phyloP scores from a whole-genome alignment of 2,797 vertebrate genomes.

The Columba guinea region DNA sequence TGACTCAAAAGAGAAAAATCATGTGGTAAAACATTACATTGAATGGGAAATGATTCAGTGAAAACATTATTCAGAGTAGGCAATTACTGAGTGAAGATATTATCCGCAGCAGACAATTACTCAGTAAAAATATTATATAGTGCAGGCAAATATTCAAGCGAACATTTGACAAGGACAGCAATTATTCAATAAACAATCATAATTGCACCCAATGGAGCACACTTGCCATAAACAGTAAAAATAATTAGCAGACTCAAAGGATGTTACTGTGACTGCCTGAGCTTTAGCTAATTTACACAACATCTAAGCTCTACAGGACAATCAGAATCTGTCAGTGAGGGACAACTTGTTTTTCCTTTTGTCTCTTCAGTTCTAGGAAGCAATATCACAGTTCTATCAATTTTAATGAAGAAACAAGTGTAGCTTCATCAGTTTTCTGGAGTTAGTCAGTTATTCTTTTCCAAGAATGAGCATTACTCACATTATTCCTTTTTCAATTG shows the following conservation, averaged over 20 bases:
- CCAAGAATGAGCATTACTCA: not conserved
- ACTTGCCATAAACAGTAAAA: conserved; percentile 61
- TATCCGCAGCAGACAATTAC: conserved; percentile 76
- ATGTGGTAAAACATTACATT: conserved; percentile 63
- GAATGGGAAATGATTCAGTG: conserved; percentile 78
- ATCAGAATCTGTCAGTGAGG: conserved; percentile 60
- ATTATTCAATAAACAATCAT: conserved; percentile 80
- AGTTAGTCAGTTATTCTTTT: not conserved
- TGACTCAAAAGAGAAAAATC: conserved; percentile 75
- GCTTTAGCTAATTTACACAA: conserved; percentile 67
- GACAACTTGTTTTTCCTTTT: conserved; percentile 53
- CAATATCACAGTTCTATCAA: not conserved
- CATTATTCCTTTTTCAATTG: not conserved
- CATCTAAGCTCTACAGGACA: conserved; percentile 14
- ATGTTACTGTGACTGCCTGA: conserved; percentile 26
- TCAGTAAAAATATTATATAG: conserved; percentile 76
- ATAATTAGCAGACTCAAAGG: conserved; percentile 70
- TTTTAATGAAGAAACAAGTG: conserved; percentile 3
- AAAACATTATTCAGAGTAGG: conserved; percentile 78
- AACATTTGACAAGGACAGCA: conserved; percentile 77
- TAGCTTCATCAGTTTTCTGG: not conserved
- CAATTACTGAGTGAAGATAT: conserved; percentile 78
- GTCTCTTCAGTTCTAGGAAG: conserved; percentile 45
- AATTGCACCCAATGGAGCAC: conserved; percentile 75
- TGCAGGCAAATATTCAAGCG: conserved; percentile 75